Base-by-base conservation (phyloP, 2,113 vertebrate genomes). In the Gymnogyps californianus region DNA sequence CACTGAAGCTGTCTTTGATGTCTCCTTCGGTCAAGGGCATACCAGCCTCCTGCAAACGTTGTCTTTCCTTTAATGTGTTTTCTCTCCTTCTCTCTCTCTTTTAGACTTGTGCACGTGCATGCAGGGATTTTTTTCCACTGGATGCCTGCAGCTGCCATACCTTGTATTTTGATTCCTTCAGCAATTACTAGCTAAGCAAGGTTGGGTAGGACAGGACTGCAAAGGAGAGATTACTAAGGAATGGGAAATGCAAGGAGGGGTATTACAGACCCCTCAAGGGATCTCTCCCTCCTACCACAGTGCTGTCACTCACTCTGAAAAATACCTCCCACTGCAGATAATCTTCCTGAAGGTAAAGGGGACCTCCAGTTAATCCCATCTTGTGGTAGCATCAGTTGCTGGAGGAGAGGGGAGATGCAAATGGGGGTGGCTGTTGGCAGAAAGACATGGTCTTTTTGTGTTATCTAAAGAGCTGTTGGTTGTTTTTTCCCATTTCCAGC, bases 1-100 rank as follows among this genome's bases (percentile, higher is more conserved):
- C 96, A 97, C 91, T 79, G 83, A 86, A 91, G 91, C 89, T 94
- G 93, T 78, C 92, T 96, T 95, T 96, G 92, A 93, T 93, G 85
- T 94, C 85, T 96, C 85, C 87, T 95, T 96, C 0, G 66, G 95
- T 83, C 96, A 97, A 96, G 97, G 97, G 89, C 94, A 77, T 55
- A 76, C 34, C 78, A 96, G 61, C 40, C 57, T 88, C 54, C 89
- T 89, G 61, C 55, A 80, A 94, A 64, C 28, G 49, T 82, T 94
- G 78, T 66, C 86, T 94, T 97, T 75, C 80, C 54, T 94, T 91
- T 91, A 98, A 93, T 66, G 72, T 64, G 42, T 38, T 85, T 93
- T 96, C 71, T 79, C 38, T 71, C 77, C 51, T 36, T 87, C 83
- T n/a, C 10, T 71, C 46, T 62, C 52, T 44, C 36, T 54, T 76